Percentiles rank a stretch among this genome's conserved stretches.
Conservation (phyloP, 2,888 invertebrate genomes). For the Melanostoma scalare region DNA sequence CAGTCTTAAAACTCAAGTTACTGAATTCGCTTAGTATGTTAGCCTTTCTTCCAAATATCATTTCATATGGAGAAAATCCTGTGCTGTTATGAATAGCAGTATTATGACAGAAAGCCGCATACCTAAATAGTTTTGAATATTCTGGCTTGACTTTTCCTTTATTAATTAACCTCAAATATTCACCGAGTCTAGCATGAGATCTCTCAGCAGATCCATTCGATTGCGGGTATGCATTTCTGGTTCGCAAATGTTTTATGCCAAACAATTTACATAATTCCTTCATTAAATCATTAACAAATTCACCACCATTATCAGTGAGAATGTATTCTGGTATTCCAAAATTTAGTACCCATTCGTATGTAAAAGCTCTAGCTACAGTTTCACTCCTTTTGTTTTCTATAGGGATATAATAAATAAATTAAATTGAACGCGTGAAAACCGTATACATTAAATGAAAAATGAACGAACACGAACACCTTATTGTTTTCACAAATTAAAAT, state of each 20-base stretch:
- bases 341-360: too few species aligned
- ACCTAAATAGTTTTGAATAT: conserved; percentile 14
- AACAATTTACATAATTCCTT: conserved; percentile 20
- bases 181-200: too few species aligned
- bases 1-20: conserved; percentile 19
- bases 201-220: too few species aligned
- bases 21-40: conserved; percentile 16
- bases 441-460: too few species aligned
- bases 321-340: too few species aligned
- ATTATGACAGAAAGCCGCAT: conserved; percentile 12
- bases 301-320: too few species aligned
- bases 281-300: conserved; percentile 5
- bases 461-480: too few species aligned
- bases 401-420: neutral
- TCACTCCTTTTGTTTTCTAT: too few species aligned
- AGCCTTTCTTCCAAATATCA: neutral
- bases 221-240: conserved; percentile 18
- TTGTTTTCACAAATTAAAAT: too few species aligned
- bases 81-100: conserved; percentile 1
- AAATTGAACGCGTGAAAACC: too few species aligned
- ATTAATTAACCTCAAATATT: neutral
- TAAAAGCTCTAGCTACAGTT: too few species aligned
- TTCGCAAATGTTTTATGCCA: conserved; percentile 5
- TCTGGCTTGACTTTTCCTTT: conserved; percentile 2
- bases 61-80: conserved; percentile 14